phyloP scores from a whole-genome alignment of 2,113 vertebrate species.

The Chaetorhynchus papuensis region DNA sequence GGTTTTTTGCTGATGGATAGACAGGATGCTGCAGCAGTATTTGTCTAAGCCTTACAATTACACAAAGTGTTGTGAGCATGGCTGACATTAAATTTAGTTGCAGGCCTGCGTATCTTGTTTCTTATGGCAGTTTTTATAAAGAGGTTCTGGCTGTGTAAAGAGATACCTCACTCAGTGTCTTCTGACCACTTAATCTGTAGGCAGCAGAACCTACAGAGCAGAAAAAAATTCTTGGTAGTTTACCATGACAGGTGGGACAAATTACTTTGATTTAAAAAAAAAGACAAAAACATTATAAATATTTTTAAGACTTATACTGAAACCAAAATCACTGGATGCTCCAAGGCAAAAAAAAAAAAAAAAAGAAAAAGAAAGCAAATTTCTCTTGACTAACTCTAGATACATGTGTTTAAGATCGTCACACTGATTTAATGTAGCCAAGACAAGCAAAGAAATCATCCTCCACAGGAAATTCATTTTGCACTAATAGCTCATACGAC shows the following conservation, averaged over 20 bases:
- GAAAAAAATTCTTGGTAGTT: background rate
- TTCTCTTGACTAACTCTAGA: background rate
- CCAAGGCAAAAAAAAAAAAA: accelerated
- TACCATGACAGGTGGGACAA: background rate
- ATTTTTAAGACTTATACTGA: background rate
- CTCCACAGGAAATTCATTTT: background rate
- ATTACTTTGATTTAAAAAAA: background rate
- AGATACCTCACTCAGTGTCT: background rate
- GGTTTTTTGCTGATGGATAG: background rate
- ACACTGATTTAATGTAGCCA: background rate
- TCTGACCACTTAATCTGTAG: background rate
- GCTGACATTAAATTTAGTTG: background rate
- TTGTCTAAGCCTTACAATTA: background rate
- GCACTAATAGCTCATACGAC: background rate
- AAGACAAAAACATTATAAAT: background rate
- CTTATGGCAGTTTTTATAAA: background rate
- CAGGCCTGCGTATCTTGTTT: background rate
- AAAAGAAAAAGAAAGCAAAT: accelerated
- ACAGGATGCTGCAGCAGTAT: background rate
- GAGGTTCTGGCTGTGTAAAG: background rate
- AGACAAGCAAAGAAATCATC: background rate
- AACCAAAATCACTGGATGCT: background rate
- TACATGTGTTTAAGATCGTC: background rate
- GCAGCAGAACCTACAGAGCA: background rate
- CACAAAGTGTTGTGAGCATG: background rate